Evolutionary conservation across 1,140 invertebrate species (phyloP), one percentile per base, ranked within the genome.

Genomic region (Harlomillsia oculata): DNA sequence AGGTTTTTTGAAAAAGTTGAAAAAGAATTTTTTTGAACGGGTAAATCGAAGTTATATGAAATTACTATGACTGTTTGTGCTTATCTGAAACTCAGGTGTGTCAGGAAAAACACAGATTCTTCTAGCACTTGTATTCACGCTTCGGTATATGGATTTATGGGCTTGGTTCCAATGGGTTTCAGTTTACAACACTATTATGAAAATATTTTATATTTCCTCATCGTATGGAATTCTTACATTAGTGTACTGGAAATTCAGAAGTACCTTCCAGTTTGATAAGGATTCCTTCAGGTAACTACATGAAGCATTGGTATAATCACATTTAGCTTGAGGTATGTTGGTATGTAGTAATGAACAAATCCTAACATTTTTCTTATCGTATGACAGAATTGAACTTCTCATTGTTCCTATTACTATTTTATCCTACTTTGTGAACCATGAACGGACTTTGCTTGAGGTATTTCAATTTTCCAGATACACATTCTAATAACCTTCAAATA

Each of bases 101-200:
- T 98, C 95, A 21, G 96, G 95, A 66, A 95, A 93, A 69, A 93
- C 89, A 53, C 96, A 99, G 77, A 83, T 98, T 60, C 76, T 99
- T 34, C 99, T 98, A 77, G 85, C 91, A 3, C 72, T 98, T 63
- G 94, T 97, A 6, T 99, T 95, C 70, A 84, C 86, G 26, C 81
- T 88, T 44, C 79, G 96, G 59, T 99, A 99, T 70, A 76, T 99
- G 71, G 96, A 99, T 75, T 77, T 99, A 53, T 79, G 98, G 66
- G 94, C 90, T 23, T 87, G 87, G 48, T 98, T 76, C 69, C n/a
- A n/a, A n/a, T n/a, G n/a, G n/a, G 84, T 99, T 50, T 98, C 94
- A 0, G 69, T 87, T 0, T 99, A 99, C 75, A 99, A 99, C 72
- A 87, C 89, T 40, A 72, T 85, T 51, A 97, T 99, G 95, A 99